Evolutionary conservation across 2,888 invertebrate genomes (phyloP), one percentile per base, ranked within the genome.

Genomic region (Deilephila elpenor): DNA sequence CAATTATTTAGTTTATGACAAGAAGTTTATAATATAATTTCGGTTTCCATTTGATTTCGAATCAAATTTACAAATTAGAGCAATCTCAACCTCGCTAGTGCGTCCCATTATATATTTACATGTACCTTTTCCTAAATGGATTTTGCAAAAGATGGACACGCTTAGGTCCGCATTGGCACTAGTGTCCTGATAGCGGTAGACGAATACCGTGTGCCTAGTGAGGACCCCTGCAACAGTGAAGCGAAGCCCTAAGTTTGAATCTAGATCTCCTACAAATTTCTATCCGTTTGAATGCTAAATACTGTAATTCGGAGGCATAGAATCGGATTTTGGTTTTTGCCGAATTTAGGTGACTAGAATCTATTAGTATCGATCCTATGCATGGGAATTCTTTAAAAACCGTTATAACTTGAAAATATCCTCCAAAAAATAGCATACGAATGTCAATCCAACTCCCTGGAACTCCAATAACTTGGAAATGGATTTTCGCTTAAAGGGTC

Each of bases 51-150:
- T 8, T n/a, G 8, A 32, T 11, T 1, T 20, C 1, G 6, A 53
- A 37, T 1, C 32, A 17, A 19, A 11, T 2, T 19, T 44, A 20
- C 56, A 32, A 32, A 19, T 11, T 37, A 29, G 29, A 59, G n/a
- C 11, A 32, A 72, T 17, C 34, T 8, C 14, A 56, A 25, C 3
- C 64, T 19, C 72, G 64, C 64, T 67, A 37, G 75, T 75, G 70
- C 67, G 72, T 73, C 73, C 60, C 34, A 34, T 73, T 51, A 37
- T 44, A 51, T 70, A 67, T 56, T 25, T 56, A 64, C 77, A 82
- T 87, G 91, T 95, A 95, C 95, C 95, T 95, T 95, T 93, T 94
- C 95, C 95, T 95, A 95, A 91, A 93, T 94, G 93, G 86, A 95
- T 85, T 95, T 95, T 95, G 94, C 93, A 95, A 91, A 93, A 93